These are phyloP conservation scores for Drosophila silvestris DNA, from an alignment of 2,888 invertebrate genomes.

Conservation along the genomic window DNA sequence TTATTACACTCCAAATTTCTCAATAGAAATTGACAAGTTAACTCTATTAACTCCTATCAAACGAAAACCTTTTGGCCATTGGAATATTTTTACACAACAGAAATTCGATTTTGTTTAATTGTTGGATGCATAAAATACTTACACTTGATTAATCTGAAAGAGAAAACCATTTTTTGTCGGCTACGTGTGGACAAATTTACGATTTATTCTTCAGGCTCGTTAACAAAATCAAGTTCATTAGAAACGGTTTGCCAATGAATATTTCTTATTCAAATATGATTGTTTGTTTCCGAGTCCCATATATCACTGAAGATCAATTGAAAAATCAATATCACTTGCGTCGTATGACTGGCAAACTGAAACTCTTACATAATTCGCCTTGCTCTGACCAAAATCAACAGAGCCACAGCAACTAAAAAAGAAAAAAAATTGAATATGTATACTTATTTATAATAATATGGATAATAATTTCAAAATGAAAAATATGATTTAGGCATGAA, in stretches of 20 bases:
- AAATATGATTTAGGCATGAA: not conserved
- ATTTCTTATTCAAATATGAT: conserved; percentile 6
- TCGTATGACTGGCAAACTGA: not conserved
- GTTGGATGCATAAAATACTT: not conserved
- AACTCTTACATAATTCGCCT: not conserved
- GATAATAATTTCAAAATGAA: not conserved
- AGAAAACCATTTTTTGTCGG: too few species aligned
- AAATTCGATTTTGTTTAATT: not conserved
- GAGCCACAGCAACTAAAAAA: not conserved
- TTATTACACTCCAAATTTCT: not conserved
- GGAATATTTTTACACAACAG: not conserved
- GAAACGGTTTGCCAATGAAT: not conserved
- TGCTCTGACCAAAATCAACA: not conserved
- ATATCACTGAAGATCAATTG: conserved; percentile 14
- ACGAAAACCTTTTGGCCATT: not conserved
- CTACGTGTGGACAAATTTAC: not conserved
- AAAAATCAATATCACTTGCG: conserved; percentile 1
- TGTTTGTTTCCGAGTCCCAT: not conserved
- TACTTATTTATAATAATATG: not conserved
- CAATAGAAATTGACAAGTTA: not conserved
- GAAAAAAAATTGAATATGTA: not conserved
- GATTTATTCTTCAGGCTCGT: not conserved
- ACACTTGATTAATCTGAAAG: not conserved
- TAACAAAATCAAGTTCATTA: not conserved
- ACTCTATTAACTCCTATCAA: not conserved